Conservation (phyloP, 1,140 invertebrate species). For the Nautilus pompilius region DNA sequence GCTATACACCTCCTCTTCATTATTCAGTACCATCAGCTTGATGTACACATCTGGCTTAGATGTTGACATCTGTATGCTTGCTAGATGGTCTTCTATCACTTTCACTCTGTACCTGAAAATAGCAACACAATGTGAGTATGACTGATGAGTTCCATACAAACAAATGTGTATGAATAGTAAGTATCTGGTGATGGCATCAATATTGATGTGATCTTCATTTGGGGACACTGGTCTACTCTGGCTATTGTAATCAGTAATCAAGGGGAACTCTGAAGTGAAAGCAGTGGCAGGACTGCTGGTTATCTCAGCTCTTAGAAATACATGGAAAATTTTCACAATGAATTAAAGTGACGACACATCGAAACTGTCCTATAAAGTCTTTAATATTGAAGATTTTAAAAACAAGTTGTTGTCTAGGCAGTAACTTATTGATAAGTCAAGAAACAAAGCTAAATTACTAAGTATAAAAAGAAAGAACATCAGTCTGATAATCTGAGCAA, state of each 20-base stretch:
- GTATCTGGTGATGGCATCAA: neutral
- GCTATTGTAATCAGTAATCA: neutral
- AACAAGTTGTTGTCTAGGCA: constrained; percentile 1
- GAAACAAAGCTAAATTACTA: too few relatives aligned
- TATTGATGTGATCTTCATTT: neutral
- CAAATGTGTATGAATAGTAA: neutral
- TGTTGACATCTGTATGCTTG: constrained; percentile 50
- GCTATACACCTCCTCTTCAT: constrained; percentile 46
- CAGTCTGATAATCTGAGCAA: too few relatives aligned
- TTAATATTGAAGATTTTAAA: neutral
- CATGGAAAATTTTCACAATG: neutral
- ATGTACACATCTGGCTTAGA: constrained; percentile 54
- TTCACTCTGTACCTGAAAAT: constrained; percentile 45
- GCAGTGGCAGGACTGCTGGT: neutral
- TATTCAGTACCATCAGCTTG: constrained; percentile 48
- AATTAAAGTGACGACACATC: neutral
- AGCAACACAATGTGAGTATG: neutral
- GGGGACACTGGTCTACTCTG: neutral
- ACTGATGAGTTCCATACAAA: neutral
- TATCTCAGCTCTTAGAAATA: neutral
- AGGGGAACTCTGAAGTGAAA: neutral
- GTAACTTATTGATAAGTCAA: too few relatives aligned
- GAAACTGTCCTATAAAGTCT: neutral
- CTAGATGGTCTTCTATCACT: constrained; percentile 50
- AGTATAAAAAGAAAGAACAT: too few relatives aligned